Evolutionary conservation across 2,888 invertebrate species (phyloP).

Genomic region (Drosophila meridionalis): DNA sequence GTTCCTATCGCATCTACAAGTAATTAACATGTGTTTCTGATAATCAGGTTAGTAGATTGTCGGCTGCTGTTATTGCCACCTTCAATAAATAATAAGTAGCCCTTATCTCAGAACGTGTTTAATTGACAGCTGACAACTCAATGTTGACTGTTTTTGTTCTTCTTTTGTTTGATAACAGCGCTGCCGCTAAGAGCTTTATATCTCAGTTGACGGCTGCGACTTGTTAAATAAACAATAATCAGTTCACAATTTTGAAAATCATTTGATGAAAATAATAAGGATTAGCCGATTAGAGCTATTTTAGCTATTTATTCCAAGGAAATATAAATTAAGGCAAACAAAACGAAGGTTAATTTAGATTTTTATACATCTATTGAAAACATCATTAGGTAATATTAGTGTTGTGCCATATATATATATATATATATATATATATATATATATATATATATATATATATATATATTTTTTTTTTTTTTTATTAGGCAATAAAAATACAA

Average conservation of each 20-base stretch:
- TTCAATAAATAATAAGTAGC: not conserved
- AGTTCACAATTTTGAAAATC: not conserved
- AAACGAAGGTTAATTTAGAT: no score
- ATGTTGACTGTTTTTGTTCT: not conserved
- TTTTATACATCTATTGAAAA: no score
- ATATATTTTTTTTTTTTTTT: no score
- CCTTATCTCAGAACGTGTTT: conserved; percentile 17
- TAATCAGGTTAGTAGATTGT: conserved; percentile 9
- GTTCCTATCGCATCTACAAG: conserved; percentile 5
- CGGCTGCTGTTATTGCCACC: not conserved
- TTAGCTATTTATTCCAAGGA: not conserved
- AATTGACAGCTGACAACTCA: conserved; percentile 1
- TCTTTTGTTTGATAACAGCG: not conserved
- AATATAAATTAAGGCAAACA: not conserved
- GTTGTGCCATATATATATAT: no score
- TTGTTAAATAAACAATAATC: not conserved
- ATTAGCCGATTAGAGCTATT: not conserved
- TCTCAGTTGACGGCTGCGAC: not conserved
- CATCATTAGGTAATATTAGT: no score
- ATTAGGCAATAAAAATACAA: no score
- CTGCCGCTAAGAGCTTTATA: not conserved
- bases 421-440: no score
- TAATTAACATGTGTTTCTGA: conserved; percentile 4
- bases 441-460: no score
- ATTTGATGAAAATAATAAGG: not conserved